Evolutionary conservation across 92 coral and sea anemone genomes (phyloP).

Genomic region (Nematostella vectensis): DNA sequence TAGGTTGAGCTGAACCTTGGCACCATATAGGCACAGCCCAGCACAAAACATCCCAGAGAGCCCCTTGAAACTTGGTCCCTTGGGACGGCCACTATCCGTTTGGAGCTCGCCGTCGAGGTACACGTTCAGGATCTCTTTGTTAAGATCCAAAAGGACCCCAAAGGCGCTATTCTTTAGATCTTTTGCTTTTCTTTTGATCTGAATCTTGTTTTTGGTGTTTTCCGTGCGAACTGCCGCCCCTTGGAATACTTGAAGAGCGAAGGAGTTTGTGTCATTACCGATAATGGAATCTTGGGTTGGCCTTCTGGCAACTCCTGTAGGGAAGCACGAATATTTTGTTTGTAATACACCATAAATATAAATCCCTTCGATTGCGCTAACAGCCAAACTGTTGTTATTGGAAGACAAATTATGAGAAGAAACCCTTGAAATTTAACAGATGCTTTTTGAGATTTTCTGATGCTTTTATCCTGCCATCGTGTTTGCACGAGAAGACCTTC

Average conservation of each 20-base stretch:
- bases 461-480: no score
- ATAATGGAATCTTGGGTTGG: constrained; percentile 54
- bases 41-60: constrained; percentile 70
- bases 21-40: constrained; percentile 72
- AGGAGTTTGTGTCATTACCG: constrained; percentile 61
- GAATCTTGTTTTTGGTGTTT: constrained; percentile 59
- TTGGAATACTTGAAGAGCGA: constrained; percentile 63
- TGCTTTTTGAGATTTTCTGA: no score
- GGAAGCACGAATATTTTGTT: not conserved
- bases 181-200: constrained; percentile 49
- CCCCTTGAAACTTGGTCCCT: constrained; percentile 76
- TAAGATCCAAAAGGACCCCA: constrained; percentile 68
- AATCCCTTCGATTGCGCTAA: no score
- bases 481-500: no score
- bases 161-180: constrained; percentile 59
- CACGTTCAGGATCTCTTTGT: constrained; percentile 55
- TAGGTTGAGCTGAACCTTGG: constrained; percentile 57
- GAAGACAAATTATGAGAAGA: no score
- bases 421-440: no score
- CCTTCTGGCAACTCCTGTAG: constrained; percentile 57
- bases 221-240: constrained; percentile 53
- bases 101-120: constrained; percentile 80
- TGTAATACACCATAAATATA: no score
- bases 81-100: constrained; percentile 42
- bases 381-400: no score